phyloP scores from a whole-genome alignment of 2,113 vertebrate species.

The Nerophis ophidion region DNA sequence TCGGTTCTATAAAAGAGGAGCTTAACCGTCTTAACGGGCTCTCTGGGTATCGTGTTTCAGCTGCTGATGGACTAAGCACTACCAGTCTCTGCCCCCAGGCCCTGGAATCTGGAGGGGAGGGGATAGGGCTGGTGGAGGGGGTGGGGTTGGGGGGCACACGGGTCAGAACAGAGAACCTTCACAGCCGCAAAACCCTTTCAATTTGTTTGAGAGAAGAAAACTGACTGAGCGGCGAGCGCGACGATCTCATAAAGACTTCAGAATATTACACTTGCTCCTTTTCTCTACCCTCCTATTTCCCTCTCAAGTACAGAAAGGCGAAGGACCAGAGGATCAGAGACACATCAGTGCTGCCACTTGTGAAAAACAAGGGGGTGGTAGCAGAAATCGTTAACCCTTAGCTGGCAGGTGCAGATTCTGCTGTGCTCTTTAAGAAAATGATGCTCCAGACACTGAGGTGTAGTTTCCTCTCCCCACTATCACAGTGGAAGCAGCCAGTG shows the following conservation, averaged over 20 bases:
- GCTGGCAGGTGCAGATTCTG: constrained; percentile 31
- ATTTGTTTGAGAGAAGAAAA: constrained; percentile 54
- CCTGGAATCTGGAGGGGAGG: constrained; percentile 63
- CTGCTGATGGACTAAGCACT: constrained; percentile 65
- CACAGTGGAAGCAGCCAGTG: constrained; percentile 22
- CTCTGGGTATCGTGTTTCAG: constrained; percentile 64
- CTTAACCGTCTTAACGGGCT: constrained; percentile 48
- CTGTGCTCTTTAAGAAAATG: constrained; percentile 15
- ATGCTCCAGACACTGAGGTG: constrained; percentile 19
- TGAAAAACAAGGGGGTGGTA: constrained; percentile 54
- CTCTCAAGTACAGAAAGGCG: constrained; percentile 40
- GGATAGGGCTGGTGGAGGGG: constrained; percentile 18
- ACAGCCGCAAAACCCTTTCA: constrained; percentile 38
- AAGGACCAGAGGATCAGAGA: constrained; percentile 53
- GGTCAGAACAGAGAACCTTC: constrained; percentile 62
- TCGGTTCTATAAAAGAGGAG: constrained; percentile 59
- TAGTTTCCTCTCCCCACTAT: not conserved
- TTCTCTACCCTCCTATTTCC: constrained; percentile 21
- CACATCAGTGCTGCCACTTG: constrained; percentile 57
- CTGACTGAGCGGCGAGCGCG: constrained; percentile 15
- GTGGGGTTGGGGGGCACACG: constrained; percentile 32
- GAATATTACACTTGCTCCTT: constrained; percentile 26
- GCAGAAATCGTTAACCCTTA: constrained; percentile 62
- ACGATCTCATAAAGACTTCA: constrained; percentile 41
- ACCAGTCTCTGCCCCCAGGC: constrained; percentile 62